Percentiles rank a stretch among this genome's conserved stretches.
phyloP scores from a whole-genome alignment of 2,888 invertebrate species.

The Spodoptera exigua region DNA sequence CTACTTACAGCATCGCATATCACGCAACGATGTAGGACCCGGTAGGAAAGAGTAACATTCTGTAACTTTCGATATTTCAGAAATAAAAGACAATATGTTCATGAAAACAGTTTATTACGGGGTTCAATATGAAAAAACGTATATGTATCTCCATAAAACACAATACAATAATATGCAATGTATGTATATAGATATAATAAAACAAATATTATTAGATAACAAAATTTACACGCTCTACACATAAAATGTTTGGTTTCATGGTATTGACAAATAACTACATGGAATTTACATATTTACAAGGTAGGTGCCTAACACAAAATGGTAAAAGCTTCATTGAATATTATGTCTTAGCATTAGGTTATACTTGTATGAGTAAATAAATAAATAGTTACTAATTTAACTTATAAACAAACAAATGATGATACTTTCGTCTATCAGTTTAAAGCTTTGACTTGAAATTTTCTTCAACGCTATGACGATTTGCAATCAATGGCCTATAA shows the following conservation, averaged over 20 bases:
- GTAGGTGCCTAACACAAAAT: constrained; percentile 76
- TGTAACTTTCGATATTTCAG: background rate
- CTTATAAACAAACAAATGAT: constrained; percentile 58
- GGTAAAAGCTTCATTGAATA: constrained; percentile 78
- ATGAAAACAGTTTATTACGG: constrained; percentile 87
- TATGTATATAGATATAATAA: constrained; percentile 69
- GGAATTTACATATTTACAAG: constrained; percentile 88
- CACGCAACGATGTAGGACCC: constrained; percentile 20
- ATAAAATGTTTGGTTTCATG: constrained; percentile 88
- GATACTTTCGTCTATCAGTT: constrained; percentile 59
- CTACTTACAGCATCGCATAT: constrained; percentile 65
- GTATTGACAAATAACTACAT: constrained; percentile 84
- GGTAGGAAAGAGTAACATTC: constrained; percentile 1
- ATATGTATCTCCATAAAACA: constrained; percentile 80
- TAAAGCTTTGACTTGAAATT: constrained; percentile 64
- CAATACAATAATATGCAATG: constrained; percentile 74
- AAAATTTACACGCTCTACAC: constrained; percentile 85
- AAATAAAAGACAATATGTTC: constrained; percentile 60
- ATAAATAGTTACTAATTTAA: constrained; percentile 75
- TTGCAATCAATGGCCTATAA: constrained; percentile 26
- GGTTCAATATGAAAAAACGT: constrained; percentile 81
- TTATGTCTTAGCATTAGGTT: constrained; percentile 47
- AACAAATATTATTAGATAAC: constrained; percentile 81
- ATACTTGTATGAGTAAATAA: constrained; percentile 76
- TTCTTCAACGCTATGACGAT: constrained; percentile 28